Base-by-base conservation (phyloP, 2,113 vertebrate species). In the Suricata suricatta region DNA sequence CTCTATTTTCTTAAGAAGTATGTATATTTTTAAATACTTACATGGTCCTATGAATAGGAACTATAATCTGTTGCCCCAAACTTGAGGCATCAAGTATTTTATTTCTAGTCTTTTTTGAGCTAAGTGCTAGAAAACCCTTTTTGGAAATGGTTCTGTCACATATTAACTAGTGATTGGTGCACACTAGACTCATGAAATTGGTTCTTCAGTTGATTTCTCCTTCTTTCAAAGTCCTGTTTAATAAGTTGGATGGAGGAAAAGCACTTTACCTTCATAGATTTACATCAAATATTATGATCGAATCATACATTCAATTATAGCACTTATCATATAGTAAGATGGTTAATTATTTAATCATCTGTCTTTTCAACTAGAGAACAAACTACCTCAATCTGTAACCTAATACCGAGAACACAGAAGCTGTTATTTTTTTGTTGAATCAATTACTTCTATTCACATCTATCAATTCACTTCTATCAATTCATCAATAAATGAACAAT, bases 271-370 rank as follows among this genome's bases (percentile, higher is more conserved):
- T 77, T 90, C 50, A 80, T 38, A 91, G 64, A 64, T 19, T 60
- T 69, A 15, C 69, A 69, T 97, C 57, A 91, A 95, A 33, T 95
- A 54, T 77, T 93, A 93, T 38, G 47, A 25, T 44, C 88, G 38
- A 88, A 38, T 85, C 31, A 88, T 63, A 21, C 13, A 81, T 47
- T 93, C 33, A 44, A 44, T 21, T 17, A 76, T 66, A 54, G 25
- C 33, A 60, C 17, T 84, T 47, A 21, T 85, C 27, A 23, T 69
- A 63, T 6, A 33, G 1, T 38, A 85, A 69, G 82, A 9, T 69
- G n/a, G 23, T 74, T 83, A 90, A 63, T 93, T 63, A 38, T 91
- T 85, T 69, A 69, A 66, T 80, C 7, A 77, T 33, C 6, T 86
- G 3, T 81, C 15, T 89, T 85, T 90, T 95, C 33, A 89, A 47